Evolutionary conservation across 2,113 vertebrate genomes (phyloP), one percentile per base, ranked within the genome.

Genomic region (Callopanchax toddi): DNA sequence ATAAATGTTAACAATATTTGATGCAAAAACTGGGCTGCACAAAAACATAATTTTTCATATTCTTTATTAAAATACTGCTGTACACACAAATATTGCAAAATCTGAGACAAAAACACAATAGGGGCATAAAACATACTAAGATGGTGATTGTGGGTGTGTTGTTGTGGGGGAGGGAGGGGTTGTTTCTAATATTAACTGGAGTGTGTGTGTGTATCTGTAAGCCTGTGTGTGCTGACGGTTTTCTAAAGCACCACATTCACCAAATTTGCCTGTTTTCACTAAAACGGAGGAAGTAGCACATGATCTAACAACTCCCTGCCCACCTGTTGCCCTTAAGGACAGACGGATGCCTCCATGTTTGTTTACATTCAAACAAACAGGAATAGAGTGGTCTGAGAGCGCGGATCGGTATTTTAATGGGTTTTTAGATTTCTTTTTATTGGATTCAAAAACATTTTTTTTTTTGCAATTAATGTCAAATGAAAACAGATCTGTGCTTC

Each of bases 21-120:
- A n/a, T 37, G 36, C 10, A 29, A 26, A 32, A 50, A 50, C 20
- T 9, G 15, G 16, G 29, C 7, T 2, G 9, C 11, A 3, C 9
- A 8, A n/a, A n/a, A 9, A 40, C 5, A 44, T 81, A 57, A 71
- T 85, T 94, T 96, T 94, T 95, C 92, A 90, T 96, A 96, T 96
- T 96, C 96, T 98, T 99, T 99, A 98, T 98, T 99, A 98, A 98
- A 99, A 99, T 99, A 99, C 95, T 97, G 97, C 96, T 98, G 95
- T 98, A 98, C 96, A 98, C 93, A 94, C 94, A 96, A 95, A 97
- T 94, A 95, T 95, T 92, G 89, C 93, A 93, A 93, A 92, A 89
- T 89, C 78, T 91, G 90, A 91, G 90, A 92, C 91, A 85, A 89
- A 84, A 89, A 91, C 89, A 91, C 81, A 84, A 89, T 79, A 84